phyloP scores from a whole-genome alignment of 1,140 invertebrate species.

The Melitaea cinxia region DNA sequence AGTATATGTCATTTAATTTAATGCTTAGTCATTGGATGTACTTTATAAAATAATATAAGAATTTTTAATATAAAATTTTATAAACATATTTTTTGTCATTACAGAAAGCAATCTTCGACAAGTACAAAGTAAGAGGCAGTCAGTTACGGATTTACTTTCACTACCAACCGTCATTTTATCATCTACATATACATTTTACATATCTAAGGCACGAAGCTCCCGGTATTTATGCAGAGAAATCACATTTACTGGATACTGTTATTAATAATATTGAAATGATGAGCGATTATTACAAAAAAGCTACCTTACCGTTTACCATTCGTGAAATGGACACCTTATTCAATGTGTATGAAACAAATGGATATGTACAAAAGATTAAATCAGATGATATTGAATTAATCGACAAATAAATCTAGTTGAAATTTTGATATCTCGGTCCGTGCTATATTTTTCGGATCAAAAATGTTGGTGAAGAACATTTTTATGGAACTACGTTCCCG shows the following conservation, averaged over 20 bases:
- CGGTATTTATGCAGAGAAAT: constrained; percentile 90
- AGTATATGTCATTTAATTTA: no score
- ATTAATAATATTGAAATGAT: constrained; percentile 94
- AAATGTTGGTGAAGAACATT: constrained; percentile 77
- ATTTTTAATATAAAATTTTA: no score
- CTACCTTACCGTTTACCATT: constrained; percentile 88
- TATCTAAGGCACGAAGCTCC: constrained; percentile 91
- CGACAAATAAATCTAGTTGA: constrained; percentile 57
- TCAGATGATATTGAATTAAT: constrained; percentile 57
- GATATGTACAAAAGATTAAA: constrained; percentile 65
- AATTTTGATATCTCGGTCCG: constrained; percentile 2
- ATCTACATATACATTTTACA: constrained; percentile 97
- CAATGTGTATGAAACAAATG: constrained; percentile 74
- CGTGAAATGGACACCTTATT: constrained; percentile 84
- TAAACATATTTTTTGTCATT: constrained; percentile 40
- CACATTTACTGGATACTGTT: constrained; percentile 93
- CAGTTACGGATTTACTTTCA: constrained; percentile 95
- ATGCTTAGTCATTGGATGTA: no score
- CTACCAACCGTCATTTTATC: constrained; percentile 98
- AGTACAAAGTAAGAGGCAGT: constrained; percentile 87
- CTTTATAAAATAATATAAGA: not conserved
- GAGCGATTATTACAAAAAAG: constrained; percentile 92
- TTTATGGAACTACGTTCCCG: constrained; percentile 82
- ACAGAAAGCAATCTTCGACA: constrained; percentile 89
- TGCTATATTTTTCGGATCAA: constrained; percentile 35